These are phyloP conservation scores for Pristionchus maxplancki DNA, from an alignment of 2,888 invertebrate genomes.

Conservation along the genomic window DNA sequence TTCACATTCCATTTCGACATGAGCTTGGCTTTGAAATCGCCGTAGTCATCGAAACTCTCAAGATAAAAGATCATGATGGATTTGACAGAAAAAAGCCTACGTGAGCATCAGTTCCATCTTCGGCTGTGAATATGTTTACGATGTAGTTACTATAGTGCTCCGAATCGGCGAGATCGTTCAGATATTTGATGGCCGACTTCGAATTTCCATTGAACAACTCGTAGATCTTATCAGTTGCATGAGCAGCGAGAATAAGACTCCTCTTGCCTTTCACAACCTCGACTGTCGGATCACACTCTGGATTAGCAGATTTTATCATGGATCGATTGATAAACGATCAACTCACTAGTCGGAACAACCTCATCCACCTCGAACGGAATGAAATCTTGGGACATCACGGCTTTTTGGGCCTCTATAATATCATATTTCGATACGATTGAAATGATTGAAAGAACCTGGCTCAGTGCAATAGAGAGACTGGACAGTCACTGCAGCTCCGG, in stretches of 20 bases:
- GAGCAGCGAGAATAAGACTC: neutral
- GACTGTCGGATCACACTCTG: neutral
- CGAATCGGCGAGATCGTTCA: neutral
- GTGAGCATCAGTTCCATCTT: neutral
- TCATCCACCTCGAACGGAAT: neutral
- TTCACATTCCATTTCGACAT: neutral
- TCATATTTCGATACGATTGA: too few relatives aligned
- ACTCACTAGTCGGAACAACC: too few relatives aligned
- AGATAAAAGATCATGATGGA: neutral
- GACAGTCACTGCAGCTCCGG: neutral
- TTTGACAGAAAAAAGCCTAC: neutral
- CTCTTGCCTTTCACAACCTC: neutral
- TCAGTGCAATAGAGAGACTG: constrained; percentile 24
- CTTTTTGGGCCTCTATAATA: neutral
- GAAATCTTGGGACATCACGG: neutral
- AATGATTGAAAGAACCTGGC: too few relatives aligned
- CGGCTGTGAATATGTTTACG: neutral
- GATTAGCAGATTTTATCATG: neutral
- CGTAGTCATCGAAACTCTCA: neutral
- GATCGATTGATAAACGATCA: neutral
- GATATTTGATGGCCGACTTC: neutral
- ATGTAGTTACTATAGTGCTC: neutral
- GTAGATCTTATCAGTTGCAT: neutral
- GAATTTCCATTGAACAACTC: constrained; percentile 1
- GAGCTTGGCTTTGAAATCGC: neutral